These are phyloP conservation scores for Drosophila cardini DNA, from an alignment of 1,140 invertebrate species.

Conservation along the genomic window DNA sequence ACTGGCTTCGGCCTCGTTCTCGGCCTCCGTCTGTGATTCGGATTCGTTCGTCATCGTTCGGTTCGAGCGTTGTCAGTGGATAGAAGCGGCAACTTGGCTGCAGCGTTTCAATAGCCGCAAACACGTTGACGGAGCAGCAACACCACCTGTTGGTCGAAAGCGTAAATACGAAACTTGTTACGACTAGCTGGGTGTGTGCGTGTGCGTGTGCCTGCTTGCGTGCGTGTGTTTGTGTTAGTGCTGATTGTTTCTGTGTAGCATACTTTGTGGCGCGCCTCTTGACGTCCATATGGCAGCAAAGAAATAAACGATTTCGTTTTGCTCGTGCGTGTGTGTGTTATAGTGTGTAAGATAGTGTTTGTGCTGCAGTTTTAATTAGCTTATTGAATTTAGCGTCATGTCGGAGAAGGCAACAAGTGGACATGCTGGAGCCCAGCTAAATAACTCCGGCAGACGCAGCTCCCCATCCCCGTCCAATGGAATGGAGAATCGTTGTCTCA, in stretches of 20 bases:
- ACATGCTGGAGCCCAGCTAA: constrained; percentile 61
- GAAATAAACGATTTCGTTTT: constrained; percentile 18
- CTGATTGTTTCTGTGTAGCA: constrained; percentile 36
- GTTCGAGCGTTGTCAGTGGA: constrained; percentile 65
- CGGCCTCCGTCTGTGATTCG: constrained; percentile 6
- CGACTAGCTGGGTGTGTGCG: background rate
- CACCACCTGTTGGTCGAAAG: constrained; percentile 72
- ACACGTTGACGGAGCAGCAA: constrained; percentile 69
- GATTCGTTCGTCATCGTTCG: constrained; percentile 32
- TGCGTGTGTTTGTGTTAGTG: constrained; percentile 22
- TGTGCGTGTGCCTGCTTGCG: constrained; percentile 3
- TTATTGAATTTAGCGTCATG: constrained; percentile 37
- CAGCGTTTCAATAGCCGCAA: constrained; percentile 74
- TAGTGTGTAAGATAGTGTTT: constrained; percentile 11
- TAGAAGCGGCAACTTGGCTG: constrained; percentile 61
- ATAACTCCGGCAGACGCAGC: constrained; percentile 57
- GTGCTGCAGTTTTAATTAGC: constrained; percentile 41
- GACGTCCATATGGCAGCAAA: constrained; percentile 67
- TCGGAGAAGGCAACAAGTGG: constrained; percentile 52
- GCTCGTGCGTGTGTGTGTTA: constrained; percentile 15
- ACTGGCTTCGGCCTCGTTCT: constrained; percentile 27
- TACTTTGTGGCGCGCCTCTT: constrained; percentile 65
- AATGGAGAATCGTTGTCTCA: constrained; percentile 67
- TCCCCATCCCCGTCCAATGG: constrained; percentile 49
- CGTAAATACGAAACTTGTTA: background rate